Conservation (phyloP, 2,113 vertebrate genomes). For the Dasyornis broadbenti region DNA sequence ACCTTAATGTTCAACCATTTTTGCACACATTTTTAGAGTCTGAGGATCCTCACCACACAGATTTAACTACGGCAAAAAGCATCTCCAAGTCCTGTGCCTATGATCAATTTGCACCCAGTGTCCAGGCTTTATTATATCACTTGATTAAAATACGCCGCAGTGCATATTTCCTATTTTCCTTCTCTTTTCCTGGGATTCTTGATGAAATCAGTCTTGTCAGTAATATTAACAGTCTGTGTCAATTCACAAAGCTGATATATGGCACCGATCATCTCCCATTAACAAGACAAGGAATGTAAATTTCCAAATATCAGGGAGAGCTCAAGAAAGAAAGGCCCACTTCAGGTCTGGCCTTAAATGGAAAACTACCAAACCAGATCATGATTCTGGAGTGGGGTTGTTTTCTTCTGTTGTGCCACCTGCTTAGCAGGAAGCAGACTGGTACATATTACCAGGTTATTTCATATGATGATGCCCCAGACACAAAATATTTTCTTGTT, state of each 20-base stretch:
- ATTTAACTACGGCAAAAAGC: neutral
- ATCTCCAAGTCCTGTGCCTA: neutral
- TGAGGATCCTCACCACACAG: neutral
- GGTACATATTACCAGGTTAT: neutral
- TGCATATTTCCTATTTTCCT: neutral
- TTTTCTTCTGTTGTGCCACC: neutral
- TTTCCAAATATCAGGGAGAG: neutral
- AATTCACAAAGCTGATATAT: neutral
- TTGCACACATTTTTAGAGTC: neutral
- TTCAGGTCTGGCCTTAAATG: neutral
- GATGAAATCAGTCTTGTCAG: neutral
- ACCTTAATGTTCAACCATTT: neutral
- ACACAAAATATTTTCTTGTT: neutral
- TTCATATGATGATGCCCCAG: neutral
- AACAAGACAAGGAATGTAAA: neutral
- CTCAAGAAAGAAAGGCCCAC: neutral
- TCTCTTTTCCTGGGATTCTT: neutral
- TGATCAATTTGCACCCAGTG: neutral
- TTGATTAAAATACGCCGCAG: neutral
- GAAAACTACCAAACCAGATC: neutral
- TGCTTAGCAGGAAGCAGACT: neutral
- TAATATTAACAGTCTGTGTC: neutral
- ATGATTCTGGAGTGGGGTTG: neutral
- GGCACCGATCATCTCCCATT: neutral
- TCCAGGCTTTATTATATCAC: neutral